Evolutionary conservation across 2,113 vertebrate genomes (phyloP).

Genomic region (Emydocephalus ijimae): DNA sequence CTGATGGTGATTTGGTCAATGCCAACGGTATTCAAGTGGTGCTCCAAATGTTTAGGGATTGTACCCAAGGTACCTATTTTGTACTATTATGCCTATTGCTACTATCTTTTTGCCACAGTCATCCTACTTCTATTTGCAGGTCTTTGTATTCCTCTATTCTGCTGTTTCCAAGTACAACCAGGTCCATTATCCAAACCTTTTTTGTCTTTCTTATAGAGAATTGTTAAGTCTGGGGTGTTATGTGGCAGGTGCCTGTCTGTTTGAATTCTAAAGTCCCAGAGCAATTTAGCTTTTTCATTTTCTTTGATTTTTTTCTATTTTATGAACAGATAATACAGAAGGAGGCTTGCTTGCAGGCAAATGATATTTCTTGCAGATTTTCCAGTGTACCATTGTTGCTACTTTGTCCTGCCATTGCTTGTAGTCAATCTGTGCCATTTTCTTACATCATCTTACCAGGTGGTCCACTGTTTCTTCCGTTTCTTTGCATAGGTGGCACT

Average conservation of each 20-base stretch:
- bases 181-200: neutral
- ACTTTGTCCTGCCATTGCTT: neutral
- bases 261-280: neutral
- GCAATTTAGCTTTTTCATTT: neutral
- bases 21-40: neutral
- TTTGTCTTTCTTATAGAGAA: neutral
- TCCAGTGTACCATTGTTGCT: neutral
- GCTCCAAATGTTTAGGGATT: neutral
- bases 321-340: neutral
- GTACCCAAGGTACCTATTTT: neutral
- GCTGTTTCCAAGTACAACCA: neutral
- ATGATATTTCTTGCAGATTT: neutral
- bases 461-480: neutral
- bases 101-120: neutral
- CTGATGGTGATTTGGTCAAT: neutral
- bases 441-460: neutral
- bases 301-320: neutral
- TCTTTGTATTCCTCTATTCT: neutral
- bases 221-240: neutral
- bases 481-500: neutral
- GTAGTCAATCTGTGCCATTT: neutral
- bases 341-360: neutral
- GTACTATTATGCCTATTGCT: neutral
- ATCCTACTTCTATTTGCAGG: neutral
- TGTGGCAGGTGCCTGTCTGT: neutral